Evolutionary conservation across 2,888 invertebrate species (phyloP).

Genomic region (Cryptocheilus praepositus): DNA sequence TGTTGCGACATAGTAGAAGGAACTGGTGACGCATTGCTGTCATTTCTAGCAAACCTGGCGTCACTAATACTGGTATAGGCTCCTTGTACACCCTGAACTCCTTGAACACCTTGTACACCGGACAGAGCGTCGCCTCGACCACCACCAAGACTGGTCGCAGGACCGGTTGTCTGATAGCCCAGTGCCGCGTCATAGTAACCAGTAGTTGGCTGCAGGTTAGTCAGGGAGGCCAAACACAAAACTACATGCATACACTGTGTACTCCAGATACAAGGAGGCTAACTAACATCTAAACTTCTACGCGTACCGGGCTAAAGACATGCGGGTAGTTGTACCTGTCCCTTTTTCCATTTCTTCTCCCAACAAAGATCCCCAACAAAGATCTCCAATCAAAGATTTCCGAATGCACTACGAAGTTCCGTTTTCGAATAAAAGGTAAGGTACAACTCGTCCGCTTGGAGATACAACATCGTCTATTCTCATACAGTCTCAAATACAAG

Average conservation of each 20-base stretch:
- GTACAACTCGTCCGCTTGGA: slow-evolving; percentile 41
- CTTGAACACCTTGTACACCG: slow-evolving; percentile 76
- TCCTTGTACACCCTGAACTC: slow-evolving; percentile 71
- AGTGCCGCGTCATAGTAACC: slow-evolving; percentile 82
- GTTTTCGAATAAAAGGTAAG: slow-evolving; percentile 6
- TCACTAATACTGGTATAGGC: slow-evolving; percentile 84
- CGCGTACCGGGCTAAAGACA: slow-evolving; percentile 50
- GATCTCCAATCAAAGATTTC: neutral
- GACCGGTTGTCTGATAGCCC: slow-evolving; percentile 81
- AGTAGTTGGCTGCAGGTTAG: slow-evolving; percentile 75
- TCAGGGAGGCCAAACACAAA: slow-evolving; percentile 74
- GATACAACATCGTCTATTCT: slow-evolving; percentile 38
- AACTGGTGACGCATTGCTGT: slow-evolving; percentile 88
- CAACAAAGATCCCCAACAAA: neutral
- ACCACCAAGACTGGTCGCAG: slow-evolving; percentile 81
- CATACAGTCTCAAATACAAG: slow-evolving; percentile 38
- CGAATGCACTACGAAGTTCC: neutral
- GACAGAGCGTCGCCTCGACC: slow-evolving; percentile 82
- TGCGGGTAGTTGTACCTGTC: slow-evolving; percentile 37
- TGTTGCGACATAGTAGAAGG: slow-evolving; percentile 85
- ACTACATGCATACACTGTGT: slow-evolving; percentile 75
- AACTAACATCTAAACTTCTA: slow-evolving; percentile 66
- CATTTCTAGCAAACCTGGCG: slow-evolving; percentile 83
- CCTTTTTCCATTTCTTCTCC: neutral
- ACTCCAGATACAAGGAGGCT: slow-evolving; percentile 72